Evolutionary conservation across 2,113 vertebrate species (phyloP).

Genomic region (Crocuta crocuta): DNA sequence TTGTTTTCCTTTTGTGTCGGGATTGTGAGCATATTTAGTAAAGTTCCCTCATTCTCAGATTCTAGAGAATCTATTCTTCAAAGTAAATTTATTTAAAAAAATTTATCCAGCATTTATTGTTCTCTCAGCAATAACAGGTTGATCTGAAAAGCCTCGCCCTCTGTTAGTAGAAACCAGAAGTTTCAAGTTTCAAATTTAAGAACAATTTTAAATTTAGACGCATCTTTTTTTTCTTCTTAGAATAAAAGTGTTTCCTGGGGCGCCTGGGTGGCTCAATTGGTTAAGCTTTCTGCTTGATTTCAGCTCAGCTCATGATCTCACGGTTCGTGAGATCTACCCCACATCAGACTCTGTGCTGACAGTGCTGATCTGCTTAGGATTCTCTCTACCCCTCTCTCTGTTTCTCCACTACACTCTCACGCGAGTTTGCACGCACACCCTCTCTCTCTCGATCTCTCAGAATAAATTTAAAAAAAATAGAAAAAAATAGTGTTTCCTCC

Average conservation of each 20-base stretch:
- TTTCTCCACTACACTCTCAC: no score
- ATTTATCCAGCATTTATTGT: neutral
- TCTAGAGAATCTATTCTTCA: neutral
- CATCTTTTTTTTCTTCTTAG: neutral
- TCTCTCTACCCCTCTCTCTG: no score
- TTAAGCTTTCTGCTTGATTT: no score
- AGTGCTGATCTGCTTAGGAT: no score
- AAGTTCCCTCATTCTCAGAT: neutral
- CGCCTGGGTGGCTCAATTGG: no score
- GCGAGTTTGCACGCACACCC: no score
- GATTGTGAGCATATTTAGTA: neutral
- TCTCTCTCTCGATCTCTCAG: no score
- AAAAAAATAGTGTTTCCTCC: neutral
- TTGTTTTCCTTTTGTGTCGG: neutral
- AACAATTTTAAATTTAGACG: neutral
- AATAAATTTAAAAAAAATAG: no score
- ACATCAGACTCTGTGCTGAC: no score
- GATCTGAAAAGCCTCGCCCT: neutral
- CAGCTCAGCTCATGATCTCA: no score
- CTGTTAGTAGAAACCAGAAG: neutral
- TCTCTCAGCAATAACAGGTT: neutral
- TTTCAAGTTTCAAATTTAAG: slow-evolving; percentile 13
- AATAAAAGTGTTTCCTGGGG: neutral
- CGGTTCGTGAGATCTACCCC: no score
- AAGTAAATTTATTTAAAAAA: neutral